Evolutionary conservation across 2,888 invertebrate species (phyloP), one percentile per base, ranked within the genome.

Genomic region (Ecliptopera silaceata): DNA sequence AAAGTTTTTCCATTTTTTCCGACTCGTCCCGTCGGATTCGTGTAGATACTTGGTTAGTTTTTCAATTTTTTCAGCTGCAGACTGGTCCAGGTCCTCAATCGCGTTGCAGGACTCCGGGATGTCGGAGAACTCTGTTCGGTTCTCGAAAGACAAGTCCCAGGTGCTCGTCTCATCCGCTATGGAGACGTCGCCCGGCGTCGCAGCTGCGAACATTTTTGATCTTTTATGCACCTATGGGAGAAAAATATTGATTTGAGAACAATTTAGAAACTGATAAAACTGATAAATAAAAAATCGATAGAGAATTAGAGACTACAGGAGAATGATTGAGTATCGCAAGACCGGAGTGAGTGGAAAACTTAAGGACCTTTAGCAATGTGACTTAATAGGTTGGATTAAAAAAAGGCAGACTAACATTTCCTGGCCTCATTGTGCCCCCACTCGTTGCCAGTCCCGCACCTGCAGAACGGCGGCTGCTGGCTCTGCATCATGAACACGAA

Each of bases 51-150:
- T 88, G 62, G 89, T 88, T 48, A 89, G 84, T 80, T 88, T 90
- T 90, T 80, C 89, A 22, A 89, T 89, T 89, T 90, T 90, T 90
- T 89, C 86, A 70, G 80, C 85, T 74, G 84, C 86, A 60, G 68
- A 71, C 60, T 72, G 72, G 36, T 62, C 61, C 3, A 56, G 76
- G 73, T 81, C 81, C 48, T 75, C 71, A 31, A 67, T 64, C 26
- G 65, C 54, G 29, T 61, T 63, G 47, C 62, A 65, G 15, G 75
- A 74, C 52, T 80, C 82, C 6, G 71, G 69, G 12, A 69, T 52
- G 20, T 81, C 79, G 0, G 81, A 82, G 43, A 67, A 71, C 58
- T 85, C 82, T 1, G 81, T 83, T 47, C 78, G 75, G 63, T 80
- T 77, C 64, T 84, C 82, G 58, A 74, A 80, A 4, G 80, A 77